Percentiles rank a stretch among this genome's conserved stretches.
Evolutionary conservation across 2,888 invertebrate genomes (phyloP).

Genomic region (Polyploca ridens): DNA sequence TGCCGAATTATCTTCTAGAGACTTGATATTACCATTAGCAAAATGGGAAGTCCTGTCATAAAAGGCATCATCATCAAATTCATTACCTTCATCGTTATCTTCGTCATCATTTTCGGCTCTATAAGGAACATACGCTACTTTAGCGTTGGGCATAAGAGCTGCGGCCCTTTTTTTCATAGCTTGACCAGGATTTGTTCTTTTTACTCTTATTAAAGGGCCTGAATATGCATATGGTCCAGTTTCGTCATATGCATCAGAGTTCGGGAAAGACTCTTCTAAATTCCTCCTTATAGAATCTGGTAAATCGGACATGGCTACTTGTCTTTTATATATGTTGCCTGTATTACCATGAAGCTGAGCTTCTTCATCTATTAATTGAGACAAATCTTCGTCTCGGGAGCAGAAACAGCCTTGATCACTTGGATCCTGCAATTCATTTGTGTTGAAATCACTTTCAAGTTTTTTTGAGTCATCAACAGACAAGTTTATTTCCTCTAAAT

Average conservation of each 20-base stretch:
- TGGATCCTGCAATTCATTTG: slow-evolving; percentile 38
- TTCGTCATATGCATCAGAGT: slow-evolving; percentile 55
- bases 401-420: slow-evolving; percentile 47
- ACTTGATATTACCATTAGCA: slow-evolving; percentile 43
- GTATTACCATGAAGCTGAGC: slow-evolving; percentile 41
- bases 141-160: slow-evolving; percentile 60
- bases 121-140: slow-evolving; percentile 67
- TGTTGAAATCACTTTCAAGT: slow-evolving; percentile 39
- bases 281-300: slow-evolving; percentile 60
- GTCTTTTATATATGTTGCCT: slow-evolving; percentile 56
- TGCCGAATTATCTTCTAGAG: slow-evolving; percentile 29
- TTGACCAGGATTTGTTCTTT: slow-evolving; percentile 61
- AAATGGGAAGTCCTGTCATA: slow-evolving; percentile 70
- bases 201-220: slow-evolving; percentile 71
- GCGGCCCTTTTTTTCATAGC: slow-evolving; percentile 61
- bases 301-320: slow-evolving; percentile 45
- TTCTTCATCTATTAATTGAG: slow-evolving; percentile 53
- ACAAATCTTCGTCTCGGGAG: slow-evolving; percentile 52
- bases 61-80: slow-evolving; percentile 79
- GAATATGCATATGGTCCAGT: slow-evolving; percentile 48
- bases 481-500: slow-evolving; percentile 38
- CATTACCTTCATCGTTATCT: slow-evolving; percentile 77
- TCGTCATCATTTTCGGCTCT: slow-evolving; percentile 71
- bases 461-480: slow-evolving; percentile 42
- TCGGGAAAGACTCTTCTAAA: slow-evolving; percentile 75